Conservation (phyloP, 35 echinoderm and acorn worm species). For the Lytechinus variegatus region DNA sequence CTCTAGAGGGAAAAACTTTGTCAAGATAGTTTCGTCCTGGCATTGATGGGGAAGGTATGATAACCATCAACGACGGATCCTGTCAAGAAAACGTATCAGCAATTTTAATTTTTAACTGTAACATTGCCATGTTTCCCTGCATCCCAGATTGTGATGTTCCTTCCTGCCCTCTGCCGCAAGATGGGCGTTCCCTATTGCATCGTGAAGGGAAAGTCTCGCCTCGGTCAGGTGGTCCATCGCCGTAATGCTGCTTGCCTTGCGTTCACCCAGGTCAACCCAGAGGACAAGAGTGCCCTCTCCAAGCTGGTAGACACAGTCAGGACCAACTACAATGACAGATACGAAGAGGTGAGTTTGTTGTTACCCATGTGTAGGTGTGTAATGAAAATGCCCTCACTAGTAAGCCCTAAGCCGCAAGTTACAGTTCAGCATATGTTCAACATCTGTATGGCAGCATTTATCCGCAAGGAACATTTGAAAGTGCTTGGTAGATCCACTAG, state of each 20-base stretch:
- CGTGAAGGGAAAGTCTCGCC: conserved; percentile 94
- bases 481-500: too few relatives aligned
- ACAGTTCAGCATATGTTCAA: too few relatives aligned
- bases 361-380: too few relatives aligned
- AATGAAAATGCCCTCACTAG: too few relatives aligned
- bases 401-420: too few relatives aligned
- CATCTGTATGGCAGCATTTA: too few relatives aligned
- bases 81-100: neutral
- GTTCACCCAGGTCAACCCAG: conserved; percentile 88
- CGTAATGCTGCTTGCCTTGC: conserved; percentile 91
- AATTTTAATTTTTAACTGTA: neutral
- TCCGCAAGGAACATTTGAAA: too few relatives aligned
- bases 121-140: neutral
- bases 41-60: too few relatives aligned
- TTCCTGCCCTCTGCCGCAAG: conserved; percentile 97
- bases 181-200: conserved; percentile 99
- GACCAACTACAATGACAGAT: conserved; percentile 99
- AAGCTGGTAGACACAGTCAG: conserved; percentile 93
- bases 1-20: too few relatives aligned
- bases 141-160: conserved; percentile 86
- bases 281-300: conserved; percentile 90
- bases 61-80: too few relatives aligned
- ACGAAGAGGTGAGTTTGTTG: conserved; percentile 71
- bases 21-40: too few relatives aligned
- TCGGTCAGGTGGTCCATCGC: conserved; percentile 91